phyloP scores from a whole-genome alignment of 2,113 vertebrate species.

The Xiphorhynchus elegans region DNA sequence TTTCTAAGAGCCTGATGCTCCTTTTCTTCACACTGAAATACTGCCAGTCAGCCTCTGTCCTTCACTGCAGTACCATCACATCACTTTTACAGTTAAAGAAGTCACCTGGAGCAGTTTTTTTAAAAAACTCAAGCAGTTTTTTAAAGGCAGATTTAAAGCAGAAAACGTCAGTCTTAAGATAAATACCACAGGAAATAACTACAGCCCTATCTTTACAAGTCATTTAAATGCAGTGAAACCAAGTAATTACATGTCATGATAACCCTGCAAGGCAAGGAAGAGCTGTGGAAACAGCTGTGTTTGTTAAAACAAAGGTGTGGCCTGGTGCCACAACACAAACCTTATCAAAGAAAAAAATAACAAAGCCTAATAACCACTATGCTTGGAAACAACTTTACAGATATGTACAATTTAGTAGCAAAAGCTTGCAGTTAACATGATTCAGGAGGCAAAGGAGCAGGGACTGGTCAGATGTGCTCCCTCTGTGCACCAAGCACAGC shows the following conservation, averaged over 20 bases:
- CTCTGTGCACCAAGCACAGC: not conserved
- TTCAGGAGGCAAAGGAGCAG: not conserved
- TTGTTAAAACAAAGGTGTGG: not conserved
- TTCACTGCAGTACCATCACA: not conserved
- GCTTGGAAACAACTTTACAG: constrained; percentile 19
- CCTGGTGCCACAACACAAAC: not conserved
- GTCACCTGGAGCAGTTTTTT: not conserved
- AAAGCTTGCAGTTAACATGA: not conserved
- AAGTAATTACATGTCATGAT: not conserved
- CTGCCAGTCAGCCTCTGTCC: not conserved
- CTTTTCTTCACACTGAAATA: not conserved
- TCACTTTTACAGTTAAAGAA: not conserved
- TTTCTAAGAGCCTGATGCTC: not conserved
- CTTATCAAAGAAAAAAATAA: not conserved
- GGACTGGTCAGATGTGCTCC: not conserved
- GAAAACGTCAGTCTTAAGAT: not conserved
- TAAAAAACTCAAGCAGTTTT: not conserved
- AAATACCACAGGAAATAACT: not conserved
- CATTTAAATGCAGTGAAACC: not conserved
- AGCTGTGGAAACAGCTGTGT: not conserved
- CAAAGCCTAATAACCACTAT: not conserved
- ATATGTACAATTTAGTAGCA: constrained; percentile 38
- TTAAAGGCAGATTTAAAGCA: not conserved
- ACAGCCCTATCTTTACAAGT: not conserved
- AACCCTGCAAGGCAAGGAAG: not conserved